A percentile compares a stretch with the other conserved stretches of the same genome.
phyloP scores from a whole-genome alignment of 64 coral and sea anemone genomes.

The Anthopleura sola region DNA sequence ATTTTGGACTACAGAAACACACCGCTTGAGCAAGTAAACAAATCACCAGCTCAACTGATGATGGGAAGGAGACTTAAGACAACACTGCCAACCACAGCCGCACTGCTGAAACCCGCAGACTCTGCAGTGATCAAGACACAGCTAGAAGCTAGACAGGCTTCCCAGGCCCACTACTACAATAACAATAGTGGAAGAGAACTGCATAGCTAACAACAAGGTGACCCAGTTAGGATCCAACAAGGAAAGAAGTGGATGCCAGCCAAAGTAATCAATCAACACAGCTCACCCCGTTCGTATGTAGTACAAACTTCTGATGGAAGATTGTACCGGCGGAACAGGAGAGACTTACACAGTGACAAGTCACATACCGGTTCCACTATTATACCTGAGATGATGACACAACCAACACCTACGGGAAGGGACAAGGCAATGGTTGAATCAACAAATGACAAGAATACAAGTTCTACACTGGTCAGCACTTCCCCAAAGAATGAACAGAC shows the following conservation, averaged over 20 bases:
- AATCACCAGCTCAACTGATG: constrained; percentile 39
- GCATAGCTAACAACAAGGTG: constrained; percentile 9
- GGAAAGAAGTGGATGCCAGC: constrained; percentile 42
- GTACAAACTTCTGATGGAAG: constrained; percentile 34
- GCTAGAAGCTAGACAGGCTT: not conserved
- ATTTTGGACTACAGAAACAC: constrained; percentile 53
- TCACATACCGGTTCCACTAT: not conserved
- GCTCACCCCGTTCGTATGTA: constrained; percentile 53
- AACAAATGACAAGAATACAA: not conserved
- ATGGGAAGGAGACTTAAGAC: constrained; percentile 60
- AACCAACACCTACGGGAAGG: not conserved
- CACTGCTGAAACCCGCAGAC: constrained; percentile 12
- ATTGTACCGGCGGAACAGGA: constrained; percentile 25
- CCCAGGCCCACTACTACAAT: constrained; percentile 21
- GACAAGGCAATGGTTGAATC: not conserved
- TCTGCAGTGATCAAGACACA: not conserved
- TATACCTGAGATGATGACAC: not conserved
- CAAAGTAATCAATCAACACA: constrained; percentile 48
- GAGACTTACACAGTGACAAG: constrained; percentile 19
- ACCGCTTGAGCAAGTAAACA: constrained; percentile 39
- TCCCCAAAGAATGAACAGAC: not conserved
- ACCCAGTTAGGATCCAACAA: constrained; percentile 32
- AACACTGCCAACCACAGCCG: constrained; percentile 23
- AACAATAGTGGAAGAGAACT: constrained; percentile 44
- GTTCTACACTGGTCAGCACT: not conserved